A percentile compares a stretch with the other conserved stretches of the same genome.
Evolutionary conservation across 1,140 invertebrate species (phyloP).

Genomic region (Ceratina australensis): DNA sequence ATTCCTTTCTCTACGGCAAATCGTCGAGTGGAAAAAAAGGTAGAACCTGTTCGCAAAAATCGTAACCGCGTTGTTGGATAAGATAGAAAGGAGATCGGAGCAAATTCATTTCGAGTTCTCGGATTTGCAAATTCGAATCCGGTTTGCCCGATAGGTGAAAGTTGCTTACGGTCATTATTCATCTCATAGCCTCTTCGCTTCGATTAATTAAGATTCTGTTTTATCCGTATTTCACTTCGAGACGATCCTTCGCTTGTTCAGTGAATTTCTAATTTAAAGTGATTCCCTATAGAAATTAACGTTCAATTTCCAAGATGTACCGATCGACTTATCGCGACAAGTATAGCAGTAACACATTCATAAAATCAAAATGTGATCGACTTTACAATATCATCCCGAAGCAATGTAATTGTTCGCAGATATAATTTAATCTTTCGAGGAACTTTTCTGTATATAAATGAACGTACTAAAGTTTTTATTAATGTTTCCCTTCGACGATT

Average conservation of each 20-base stretch:
- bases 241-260: background rate
- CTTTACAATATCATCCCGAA: no score
- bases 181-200: background rate
- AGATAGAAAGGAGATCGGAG: conserved; percentile 21
- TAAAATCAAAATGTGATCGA: no score
- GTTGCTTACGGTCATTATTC: conserved; percentile 1
- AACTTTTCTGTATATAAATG: no score
- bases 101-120: conserved; percentile 4
- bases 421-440: no score
- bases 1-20: conserved; percentile 49
- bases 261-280: background rate
- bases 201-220: background rate
- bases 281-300: no score
- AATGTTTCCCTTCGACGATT: no score
- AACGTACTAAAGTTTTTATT: no score
- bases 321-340: no score
- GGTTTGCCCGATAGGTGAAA: conserved; percentile 10
- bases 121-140: conserved; percentile 14
- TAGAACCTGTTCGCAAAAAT: background rate
- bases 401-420: no score
- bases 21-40: background rate
- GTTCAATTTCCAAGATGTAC: no score
- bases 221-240: no score
- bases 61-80: conserved; percentile 1
- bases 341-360: no score